Evolutionary conservation across 35 echinoderm and acorn worm genomes (phyloP).

Genomic region (Apostichopus japonicus): DNA sequence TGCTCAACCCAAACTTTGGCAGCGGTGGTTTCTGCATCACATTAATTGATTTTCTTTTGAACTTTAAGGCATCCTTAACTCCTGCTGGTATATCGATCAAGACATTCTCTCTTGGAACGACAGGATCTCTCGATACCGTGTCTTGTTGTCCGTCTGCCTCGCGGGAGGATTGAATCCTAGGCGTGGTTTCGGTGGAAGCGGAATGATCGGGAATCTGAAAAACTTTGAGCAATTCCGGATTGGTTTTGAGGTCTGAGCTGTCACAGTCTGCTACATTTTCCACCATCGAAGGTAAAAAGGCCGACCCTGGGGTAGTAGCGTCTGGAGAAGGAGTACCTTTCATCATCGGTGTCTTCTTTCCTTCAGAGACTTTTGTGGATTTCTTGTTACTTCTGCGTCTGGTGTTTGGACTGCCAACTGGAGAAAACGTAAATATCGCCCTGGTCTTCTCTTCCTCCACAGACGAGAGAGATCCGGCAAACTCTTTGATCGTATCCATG

Average conservation of each 20-base stretch:
- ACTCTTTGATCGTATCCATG: constrained; percentile 94
- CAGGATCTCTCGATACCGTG: neutral
- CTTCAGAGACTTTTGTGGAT: neutral
- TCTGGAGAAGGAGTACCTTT: neutral
- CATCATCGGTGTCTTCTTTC: neutral
- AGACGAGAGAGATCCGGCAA: constrained; percentile 60
- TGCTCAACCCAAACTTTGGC: constrained; percentile 35
- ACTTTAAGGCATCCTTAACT: neutral
- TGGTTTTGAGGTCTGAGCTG: constrained; percentile 73
- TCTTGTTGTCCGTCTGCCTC: too few species aligned
- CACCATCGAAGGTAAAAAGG: neutral
- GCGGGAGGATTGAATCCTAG: neutral
- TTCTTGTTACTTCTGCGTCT: neutral
- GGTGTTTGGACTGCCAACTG: neutral
- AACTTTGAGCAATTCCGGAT: constrained; percentile 89
- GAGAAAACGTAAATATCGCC: constrained; percentile 18
- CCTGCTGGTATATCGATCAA: neutral
- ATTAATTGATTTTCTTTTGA: constrained; percentile 23
- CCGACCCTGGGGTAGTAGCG: neutral
- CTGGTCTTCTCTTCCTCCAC: constrained; percentile 7
- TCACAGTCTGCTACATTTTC: neutral
- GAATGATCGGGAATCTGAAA: constrained; percentile 76
- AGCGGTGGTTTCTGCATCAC: constrained; percentile 20
- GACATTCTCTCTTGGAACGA: neutral
- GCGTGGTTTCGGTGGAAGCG: neutral